Percentiles rank a stretch among this genome's conserved stretches.
These are phyloP conservation scores for Chironomus riparius DNA, from an alignment of 2,888 invertebrate species.

Conservation along the genomic window DNA sequence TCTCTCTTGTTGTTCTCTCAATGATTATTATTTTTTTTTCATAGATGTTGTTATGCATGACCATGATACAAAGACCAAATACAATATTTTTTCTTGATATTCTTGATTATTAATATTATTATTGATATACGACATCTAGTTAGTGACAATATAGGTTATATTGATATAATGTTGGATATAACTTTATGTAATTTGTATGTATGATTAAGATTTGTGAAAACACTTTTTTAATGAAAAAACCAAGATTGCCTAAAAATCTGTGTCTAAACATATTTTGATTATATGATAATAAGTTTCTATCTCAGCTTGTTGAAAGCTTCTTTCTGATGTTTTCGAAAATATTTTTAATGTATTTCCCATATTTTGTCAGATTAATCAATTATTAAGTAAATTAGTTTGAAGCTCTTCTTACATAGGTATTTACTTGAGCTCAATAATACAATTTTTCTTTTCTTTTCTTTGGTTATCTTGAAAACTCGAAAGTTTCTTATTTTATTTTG, in stretches of 20 bases:
- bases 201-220: neutral
- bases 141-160: neutral
- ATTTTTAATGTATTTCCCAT: constrained; percentile 3
- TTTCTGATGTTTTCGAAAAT: constrained; percentile 1
- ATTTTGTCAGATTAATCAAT: neutral
- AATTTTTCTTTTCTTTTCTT: neutral
- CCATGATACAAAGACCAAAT: constrained; percentile 25
- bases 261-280: neutral
- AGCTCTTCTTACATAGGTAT: constrained; percentile 16
- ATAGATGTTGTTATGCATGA: neutral
- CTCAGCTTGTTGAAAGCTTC: too few species aligned
- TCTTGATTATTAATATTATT: neutral
- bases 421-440: constrained; percentile 15
- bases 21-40: neutral
- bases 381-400: neutral
- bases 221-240: neutral
- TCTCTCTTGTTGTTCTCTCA: constrained; percentile 28
- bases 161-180: neutral
- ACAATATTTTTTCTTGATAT: neutral
- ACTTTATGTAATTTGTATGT: constrained; percentile 12
- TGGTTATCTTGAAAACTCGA: neutral
- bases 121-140: too few species aligned
- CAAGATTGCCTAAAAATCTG: neutral
- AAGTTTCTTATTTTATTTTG: too few species aligned
- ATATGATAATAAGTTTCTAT: too few species aligned